phyloP scores from a whole-genome alignment of 1,140 invertebrate genomes.

The Papilio polytes region DNA sequence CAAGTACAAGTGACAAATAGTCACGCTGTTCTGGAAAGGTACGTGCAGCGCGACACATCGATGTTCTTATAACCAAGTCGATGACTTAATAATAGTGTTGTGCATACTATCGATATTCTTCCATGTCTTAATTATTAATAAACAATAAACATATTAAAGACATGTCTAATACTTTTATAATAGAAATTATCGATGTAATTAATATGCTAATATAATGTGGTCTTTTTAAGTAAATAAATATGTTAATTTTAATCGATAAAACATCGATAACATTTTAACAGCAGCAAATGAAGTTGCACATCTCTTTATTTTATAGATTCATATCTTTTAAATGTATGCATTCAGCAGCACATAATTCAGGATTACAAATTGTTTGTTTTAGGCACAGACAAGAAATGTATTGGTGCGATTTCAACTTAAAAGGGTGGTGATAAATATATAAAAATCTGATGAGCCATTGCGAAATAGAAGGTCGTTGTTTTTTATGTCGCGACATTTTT shows the following conservation, averaged over 20 bases:
- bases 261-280: slow-evolving; percentile 59
- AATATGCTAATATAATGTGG: background rate
- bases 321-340: slow-evolving; percentile 83
- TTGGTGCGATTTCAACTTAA: slow-evolving; percentile 68
- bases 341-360: slow-evolving; percentile 82
- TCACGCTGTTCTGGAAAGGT: slow-evolving; percentile 74
- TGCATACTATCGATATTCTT: slow-evolving; percentile 49
- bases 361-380: slow-evolving; percentile 84
- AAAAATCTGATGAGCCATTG: slow-evolving; percentile 74
- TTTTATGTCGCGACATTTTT: slow-evolving; percentile 66
- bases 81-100: slow-evolving; percentile 78
- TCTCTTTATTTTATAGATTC: slow-evolving; percentile 75
- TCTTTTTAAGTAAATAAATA: background rate
- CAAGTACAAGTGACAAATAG: slow-evolving; percentile 81
- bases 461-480: slow-evolving; percentile 64
- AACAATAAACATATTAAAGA: background rate
- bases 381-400: slow-evolving; percentile 78
- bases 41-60: slow-evolving; percentile 69
- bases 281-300: slow-evolving; percentile 48
- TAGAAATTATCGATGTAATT: background rate
- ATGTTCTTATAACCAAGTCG: slow-evolving; percentile 76
- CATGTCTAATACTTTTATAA: background rate
- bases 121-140: background rate
- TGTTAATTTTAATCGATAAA: slow-evolving; percentile 33
- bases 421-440: slow-evolving; percentile 78